phyloP scores from a whole-genome alignment of 1,140 invertebrate species.

The Subanguina moxae region DNA sequence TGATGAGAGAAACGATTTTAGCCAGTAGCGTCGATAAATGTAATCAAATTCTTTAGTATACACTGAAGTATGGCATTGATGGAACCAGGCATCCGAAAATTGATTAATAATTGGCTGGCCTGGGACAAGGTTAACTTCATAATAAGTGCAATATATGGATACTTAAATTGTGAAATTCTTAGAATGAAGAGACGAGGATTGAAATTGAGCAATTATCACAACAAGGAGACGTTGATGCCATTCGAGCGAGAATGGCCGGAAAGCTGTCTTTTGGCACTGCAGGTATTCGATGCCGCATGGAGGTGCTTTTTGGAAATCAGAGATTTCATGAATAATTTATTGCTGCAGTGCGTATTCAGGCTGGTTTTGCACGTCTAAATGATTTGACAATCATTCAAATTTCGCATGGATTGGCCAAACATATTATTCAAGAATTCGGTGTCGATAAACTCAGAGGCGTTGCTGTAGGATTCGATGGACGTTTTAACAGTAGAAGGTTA shows the following conservation, averaged over 20 bases:
- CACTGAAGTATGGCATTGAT: no score
- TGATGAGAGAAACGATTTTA: no score
- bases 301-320: no score
- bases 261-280: constrained; percentile 74
- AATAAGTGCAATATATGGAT: background rate
- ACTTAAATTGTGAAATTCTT: constrained; percentile 20
- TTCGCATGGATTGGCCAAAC: constrained; percentile 80
- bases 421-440: constrained; percentile 65
- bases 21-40: no score
- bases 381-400: constrained; percentile 95
- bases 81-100: constrained; percentile 60
- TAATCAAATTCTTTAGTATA: no score
- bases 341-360: constrained; percentile 78
- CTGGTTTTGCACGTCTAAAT: constrained; percentile 89
- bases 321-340: constrained; percentile 64
- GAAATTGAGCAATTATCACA: constrained; percentile 65
- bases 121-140: constrained; percentile 66
- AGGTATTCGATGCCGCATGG: constrained; percentile 19
- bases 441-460: constrained; percentile 68
- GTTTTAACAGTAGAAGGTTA: constrained; percentile 75
- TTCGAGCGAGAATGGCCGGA: constrained; percentile 56
- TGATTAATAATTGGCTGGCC: constrained; percentile 67
- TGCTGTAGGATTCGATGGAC: constrained; percentile 88
- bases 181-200: constrained; percentile 63
- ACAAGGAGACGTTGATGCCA: constrained; percentile 63